Conservation (phyloP, 2,113 vertebrate genomes). For the Rousettus leschenaultii region DNA sequence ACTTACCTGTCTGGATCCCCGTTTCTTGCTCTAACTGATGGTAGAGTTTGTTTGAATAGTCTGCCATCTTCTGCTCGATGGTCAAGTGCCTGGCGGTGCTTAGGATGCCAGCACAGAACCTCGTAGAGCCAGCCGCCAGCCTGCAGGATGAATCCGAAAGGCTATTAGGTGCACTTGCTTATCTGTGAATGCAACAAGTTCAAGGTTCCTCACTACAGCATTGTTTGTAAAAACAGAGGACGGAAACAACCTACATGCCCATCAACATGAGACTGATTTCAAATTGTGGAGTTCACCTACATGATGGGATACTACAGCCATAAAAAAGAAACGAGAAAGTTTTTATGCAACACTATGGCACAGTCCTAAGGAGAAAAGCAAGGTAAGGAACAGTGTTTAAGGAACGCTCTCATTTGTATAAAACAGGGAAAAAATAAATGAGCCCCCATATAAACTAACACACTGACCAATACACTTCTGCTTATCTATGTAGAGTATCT, state of each 20-base stretch:
- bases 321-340: too few species aligned
- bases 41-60: conserved; percentile 95
- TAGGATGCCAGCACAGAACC: conserved; percentile 93
- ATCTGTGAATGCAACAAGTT: not conserved
- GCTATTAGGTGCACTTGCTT: not conserved
- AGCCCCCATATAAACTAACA: not conserved
- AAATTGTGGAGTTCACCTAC: not conserved
- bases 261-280: not conserved
- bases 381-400: not conserved
- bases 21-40: conserved; percentile 92
- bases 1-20: conserved; percentile 91
- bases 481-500: not conserved
- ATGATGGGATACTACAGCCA: not conserved
- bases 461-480: not conserved
- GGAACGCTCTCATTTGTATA: not conserved
- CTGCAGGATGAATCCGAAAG: conserved; percentile 76
- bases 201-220: not conserved
- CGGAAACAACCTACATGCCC: not conserved
- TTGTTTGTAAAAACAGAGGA: not conserved
- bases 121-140: conserved; percentile 94
- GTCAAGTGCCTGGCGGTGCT: conserved; percentile 91
- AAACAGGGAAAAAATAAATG: not conserved
- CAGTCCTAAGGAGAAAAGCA: not conserved
- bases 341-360: not conserved
- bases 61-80: conserved; percentile 94